These are phyloP conservation scores for Nesometra sesokonis DNA, from an alignment of 35 echinoderm and acorn worm genomes.

Conservation along the genomic window DNA sequence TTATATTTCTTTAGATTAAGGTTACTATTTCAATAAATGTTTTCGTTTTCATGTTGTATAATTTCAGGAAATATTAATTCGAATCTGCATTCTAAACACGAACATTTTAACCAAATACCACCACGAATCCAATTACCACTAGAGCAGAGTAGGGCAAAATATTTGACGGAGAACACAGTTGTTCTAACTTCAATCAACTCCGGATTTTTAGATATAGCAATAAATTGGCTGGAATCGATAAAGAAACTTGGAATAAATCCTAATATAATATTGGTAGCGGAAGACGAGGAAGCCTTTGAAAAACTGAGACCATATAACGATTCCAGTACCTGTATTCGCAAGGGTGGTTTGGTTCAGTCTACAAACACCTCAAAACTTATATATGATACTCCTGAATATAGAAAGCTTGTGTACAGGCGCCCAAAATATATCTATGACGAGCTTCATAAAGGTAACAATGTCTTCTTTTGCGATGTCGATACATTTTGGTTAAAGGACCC, in stretches of 20 bases:
- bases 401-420: slow-evolving; percentile 51
- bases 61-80: too few species aligned
- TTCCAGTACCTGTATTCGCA: slow-evolving; percentile 24
- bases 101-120: too few species aligned
- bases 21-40: too few species aligned
- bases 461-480: slow-evolving; percentile 69
- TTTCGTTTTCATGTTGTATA: too few species aligned
- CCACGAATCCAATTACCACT: neutral
- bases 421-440: slow-evolving; percentile 50
- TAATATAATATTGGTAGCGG: slow-evolving; percentile 37
- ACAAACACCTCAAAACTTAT: neutral
- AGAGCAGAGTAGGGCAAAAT: neutral
- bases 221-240: slow-evolving; percentile 70
- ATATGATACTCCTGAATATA: slow-evolving; percentile 46
- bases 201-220: slow-evolving; percentile 59
- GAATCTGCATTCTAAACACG: too few species aligned
- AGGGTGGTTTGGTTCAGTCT: slow-evolving; percentile 2
- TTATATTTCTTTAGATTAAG: too few species aligned
- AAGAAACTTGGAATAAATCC: slow-evolving; percentile 21
- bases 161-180: slow-evolving; percentile 8
- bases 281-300: slow-evolving; percentile 41
- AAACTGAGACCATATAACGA: slow-evolving; percentile 28
- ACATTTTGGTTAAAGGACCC: slow-evolving; percentile 68
- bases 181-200: slow-evolving; percentile 53
- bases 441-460: slow-evolving; percentile 30